Evolutionary conservation across 2,888 invertebrate genomes (phyloP).

Genomic region (Dastarcus helophoroides): DNA sequence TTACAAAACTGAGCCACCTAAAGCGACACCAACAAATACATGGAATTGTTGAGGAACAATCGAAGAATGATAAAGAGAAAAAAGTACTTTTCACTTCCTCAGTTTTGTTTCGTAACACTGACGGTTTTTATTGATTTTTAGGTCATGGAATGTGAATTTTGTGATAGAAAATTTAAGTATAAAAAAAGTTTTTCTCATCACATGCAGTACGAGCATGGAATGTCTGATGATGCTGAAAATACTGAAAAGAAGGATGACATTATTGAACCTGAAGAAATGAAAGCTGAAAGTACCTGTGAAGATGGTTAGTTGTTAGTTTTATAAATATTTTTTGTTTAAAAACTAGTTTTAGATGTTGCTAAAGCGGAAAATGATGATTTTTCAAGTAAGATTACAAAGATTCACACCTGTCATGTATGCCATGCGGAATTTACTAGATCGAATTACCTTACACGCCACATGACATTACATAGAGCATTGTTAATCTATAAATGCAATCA

Average conservation of each 20-base stretch:
- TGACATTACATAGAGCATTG: conserved; percentile 34
- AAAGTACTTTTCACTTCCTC: conserved; percentile 16
- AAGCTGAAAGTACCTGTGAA: too few species aligned
- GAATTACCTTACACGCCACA: conserved; percentile 35
- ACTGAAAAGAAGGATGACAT: conserved; percentile 15
- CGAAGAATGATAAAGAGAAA: conserved; percentile 18
- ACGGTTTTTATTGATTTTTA: conserved; percentile 14
- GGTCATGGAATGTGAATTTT: conserved; percentile 37
- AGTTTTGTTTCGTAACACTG: neutral
- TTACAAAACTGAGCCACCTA: conserved; percentile 29
- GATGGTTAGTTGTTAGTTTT: too few species aligned
- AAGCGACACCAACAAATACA: conserved; percentile 28
- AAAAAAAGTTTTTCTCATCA: conserved; percentile 36
- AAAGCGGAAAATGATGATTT: too few species aligned
- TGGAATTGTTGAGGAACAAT: conserved; percentile 19
- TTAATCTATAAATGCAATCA: conserved; percentile 34
- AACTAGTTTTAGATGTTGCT: neutral
- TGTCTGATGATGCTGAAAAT: conserved; percentile 30
- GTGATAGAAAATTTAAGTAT: conserved; percentile 37
- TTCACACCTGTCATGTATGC: conserved; percentile 35
- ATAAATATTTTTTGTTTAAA: neutral
- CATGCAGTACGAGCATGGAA: conserved; percentile 35
- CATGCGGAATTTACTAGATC: conserved; percentile 30
- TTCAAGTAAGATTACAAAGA: too few species aligned
- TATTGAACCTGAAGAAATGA: conserved; percentile 2